phyloP scores from a whole-genome alignment of 2,113 vertebrate species.

The Brienomyrus longianalis region DNA sequence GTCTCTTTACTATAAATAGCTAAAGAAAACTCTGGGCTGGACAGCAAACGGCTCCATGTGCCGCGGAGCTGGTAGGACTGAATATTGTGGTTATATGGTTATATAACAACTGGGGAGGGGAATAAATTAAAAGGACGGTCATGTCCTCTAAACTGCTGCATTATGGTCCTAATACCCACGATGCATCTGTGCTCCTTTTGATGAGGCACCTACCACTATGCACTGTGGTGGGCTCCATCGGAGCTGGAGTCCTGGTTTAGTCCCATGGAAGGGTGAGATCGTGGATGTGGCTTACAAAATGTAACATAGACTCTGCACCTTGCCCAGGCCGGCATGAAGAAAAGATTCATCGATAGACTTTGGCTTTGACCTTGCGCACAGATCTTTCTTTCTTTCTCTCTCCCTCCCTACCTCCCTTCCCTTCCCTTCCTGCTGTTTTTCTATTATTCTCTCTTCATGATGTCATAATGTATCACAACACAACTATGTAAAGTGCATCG shows the following conservation, averaged over 20 bases:
- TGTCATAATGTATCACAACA: too few relatives aligned
- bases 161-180: background rate
- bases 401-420: background rate
- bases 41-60: background rate
- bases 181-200: background rate
- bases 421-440: background rate
- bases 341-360: background rate
- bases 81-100: background rate
- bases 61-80: background rate
- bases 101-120: too few relatives aligned
- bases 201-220: background rate
- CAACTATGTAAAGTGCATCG: too few relatives aligned
- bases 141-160: background rate
- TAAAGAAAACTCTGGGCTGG: background rate
- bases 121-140: too few relatives aligned
- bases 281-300: too few relatives aligned
- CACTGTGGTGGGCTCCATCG: background rate
- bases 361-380: background rate
- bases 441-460: background rate
- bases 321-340: too few relatives aligned
- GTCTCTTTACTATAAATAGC: background rate
- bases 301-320: too few relatives aligned
- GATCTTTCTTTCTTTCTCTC: background rate
- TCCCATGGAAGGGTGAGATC: background rate
- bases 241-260: background rate